These are phyloP conservation scores for Iguana delicatissima DNA, from an alignment of 2,797 vertebrate species.

Conservation along the genomic window DNA sequence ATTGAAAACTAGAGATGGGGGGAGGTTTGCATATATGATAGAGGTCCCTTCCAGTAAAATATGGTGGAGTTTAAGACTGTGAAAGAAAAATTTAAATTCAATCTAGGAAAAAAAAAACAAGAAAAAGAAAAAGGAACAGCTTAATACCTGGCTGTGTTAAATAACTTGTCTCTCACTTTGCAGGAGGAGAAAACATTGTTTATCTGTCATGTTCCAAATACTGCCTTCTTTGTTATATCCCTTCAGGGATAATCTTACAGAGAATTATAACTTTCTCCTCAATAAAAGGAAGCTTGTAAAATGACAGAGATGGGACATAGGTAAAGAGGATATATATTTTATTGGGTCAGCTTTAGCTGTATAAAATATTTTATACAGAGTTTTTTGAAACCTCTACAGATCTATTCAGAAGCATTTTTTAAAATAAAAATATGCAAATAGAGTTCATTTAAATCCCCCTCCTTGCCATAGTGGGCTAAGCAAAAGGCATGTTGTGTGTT, in stretches of 20 bases:
- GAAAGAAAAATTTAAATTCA: conserved; percentile 59
- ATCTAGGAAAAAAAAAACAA: conserved; percentile 51
- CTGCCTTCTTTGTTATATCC: neutral
- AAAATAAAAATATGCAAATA: neutral
- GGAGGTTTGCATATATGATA: neutral
- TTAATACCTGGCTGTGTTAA: conserved; percentile 59
- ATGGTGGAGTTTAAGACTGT: neutral
- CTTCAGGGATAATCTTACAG: conserved; percentile 4
- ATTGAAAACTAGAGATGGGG: conserved; percentile 47
- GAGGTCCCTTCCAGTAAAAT: neutral
- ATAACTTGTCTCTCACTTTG: conserved; percentile 44
- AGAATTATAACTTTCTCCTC: neutral
- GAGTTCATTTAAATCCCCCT: neutral
- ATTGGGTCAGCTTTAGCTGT: neutral
- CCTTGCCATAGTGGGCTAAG: neutral
- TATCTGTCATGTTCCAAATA: conserved; percentile 39
- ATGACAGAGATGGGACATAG: neutral
- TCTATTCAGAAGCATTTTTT: neutral
- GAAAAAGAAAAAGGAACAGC: conserved; percentile 38
- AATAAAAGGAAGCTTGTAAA: conserved; percentile 1
- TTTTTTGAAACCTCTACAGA: neutral
- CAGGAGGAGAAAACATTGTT: conserved; percentile 29
- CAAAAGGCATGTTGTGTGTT: neutral
- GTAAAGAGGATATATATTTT: neutral
- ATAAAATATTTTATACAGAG: neutral